Base-by-base conservation (phyloP, 2,888 invertebrate genomes). In the Platycheirus albimanus region DNA sequence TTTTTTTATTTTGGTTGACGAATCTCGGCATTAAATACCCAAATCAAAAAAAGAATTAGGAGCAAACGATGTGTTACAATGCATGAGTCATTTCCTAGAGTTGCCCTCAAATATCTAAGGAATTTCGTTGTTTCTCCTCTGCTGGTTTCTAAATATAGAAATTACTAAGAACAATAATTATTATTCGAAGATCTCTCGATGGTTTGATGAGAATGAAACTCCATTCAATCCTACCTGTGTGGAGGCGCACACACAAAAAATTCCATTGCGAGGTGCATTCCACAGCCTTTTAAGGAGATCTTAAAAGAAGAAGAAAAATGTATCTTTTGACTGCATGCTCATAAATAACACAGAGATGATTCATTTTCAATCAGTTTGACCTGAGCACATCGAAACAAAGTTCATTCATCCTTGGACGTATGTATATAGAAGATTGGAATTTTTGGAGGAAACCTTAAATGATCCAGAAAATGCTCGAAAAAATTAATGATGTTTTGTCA, bases 71-170 rank as follows among this genome's bases (percentile, higher is more conserved):
- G 52, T 58, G 33, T 30, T 38, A 49, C 19, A 30, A 33, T 41
- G 69, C 24, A 71, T 81, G 81, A 81, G 52, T 81, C 81, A 81
- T 19, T 77, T 71, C 66, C 77, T 64, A 69, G 81, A 66, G 30
- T 77, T 71, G 45, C 70, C 77, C 71, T 67, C 66, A 49, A 52
- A 54, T 33, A 75, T 71, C 13, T 8, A n/a, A 71, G 15, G 66
- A 81, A 81, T 72, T 72, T 67, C 52, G 8, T 41, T 64, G 28
- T 33, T 36, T 28, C 43, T 52, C n/a, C 24, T 24, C 7, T 24
- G 1, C 49, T 8, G n/a, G n/a, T 28, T 30, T 71, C 70, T 81
- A 76, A 58, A 66, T 51, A 69, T 75, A 80, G 49, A 74, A 24
- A 64, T 80, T 75, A 75, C 75, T 70, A 61, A 75, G 45, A 74